phyloP scores from a whole-genome alignment of 2,888 invertebrate genomes.

The Stratiomys singularior region DNA sequence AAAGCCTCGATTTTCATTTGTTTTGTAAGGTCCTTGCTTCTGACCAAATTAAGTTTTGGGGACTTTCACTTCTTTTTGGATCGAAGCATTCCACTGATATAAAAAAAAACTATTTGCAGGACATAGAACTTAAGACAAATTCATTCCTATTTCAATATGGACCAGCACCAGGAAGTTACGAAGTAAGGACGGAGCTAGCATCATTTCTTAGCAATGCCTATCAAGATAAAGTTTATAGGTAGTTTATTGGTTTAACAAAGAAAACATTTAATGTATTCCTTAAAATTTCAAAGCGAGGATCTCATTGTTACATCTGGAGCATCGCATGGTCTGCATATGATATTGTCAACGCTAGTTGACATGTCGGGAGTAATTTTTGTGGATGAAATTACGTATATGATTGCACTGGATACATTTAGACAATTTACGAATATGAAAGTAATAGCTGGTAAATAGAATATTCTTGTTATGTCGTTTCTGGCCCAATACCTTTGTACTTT shows the following conservation, averaged over 20 bases:
- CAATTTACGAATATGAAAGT: conserved; percentile 69
- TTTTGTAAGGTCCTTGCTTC: no score
- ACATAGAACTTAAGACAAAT: conserved; percentile 60
- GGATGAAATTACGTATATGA: conserved; percentile 74
- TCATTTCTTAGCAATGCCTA: conserved; percentile 66
- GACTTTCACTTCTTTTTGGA: no score
- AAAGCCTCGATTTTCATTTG: no score
- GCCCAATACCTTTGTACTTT: not conserved
- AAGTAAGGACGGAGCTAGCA: conserved; percentile 66
- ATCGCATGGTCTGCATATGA: conserved; percentile 70
- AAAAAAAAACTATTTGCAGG: no score
- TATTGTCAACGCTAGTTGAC: conserved; percentile 68
- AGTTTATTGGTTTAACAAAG: conserved; percentile 47
- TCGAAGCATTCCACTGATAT: no score
- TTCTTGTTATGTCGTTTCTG: not conserved
- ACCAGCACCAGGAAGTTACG: conserved; percentile 66
- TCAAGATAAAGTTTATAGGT: conserved; percentile 64
- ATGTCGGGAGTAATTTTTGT: conserved; percentile 70
- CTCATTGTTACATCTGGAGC: conserved; percentile 72
- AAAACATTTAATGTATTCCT: conserved; percentile 6
- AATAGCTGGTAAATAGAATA: conserved; percentile 66
- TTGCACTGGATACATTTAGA: conserved; percentile 68
- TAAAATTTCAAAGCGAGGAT: conserved; percentile 63
- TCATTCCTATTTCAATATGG: conserved; percentile 69
- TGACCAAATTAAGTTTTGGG: no score